Percentiles rank a stretch among this genome's conserved stretches.
Conservation (phyloP, 2,797 vertebrate genomes). For the Scarus forsteni region DNA sequence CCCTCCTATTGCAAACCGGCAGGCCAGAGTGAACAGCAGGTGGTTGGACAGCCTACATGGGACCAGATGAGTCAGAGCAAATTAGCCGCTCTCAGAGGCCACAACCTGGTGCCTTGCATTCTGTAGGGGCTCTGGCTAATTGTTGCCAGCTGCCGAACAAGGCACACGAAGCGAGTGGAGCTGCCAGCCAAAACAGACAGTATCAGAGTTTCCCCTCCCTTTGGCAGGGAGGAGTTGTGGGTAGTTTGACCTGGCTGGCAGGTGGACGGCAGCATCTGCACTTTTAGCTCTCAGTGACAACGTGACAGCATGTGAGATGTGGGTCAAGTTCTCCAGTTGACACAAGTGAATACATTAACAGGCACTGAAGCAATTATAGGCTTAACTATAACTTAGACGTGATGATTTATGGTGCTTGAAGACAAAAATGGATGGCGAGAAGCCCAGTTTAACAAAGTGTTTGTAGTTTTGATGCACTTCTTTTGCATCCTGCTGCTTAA, state of each 20-base stretch:
- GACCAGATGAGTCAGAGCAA: constrained; percentile 44
- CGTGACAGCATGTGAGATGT: constrained; percentile 56
- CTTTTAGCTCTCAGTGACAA: constrained; percentile 63
- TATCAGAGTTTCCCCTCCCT: constrained; percentile 51
- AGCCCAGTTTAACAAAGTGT: not conserved
- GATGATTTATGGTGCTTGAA: constrained; percentile 34
- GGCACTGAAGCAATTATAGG: constrained; percentile 45
- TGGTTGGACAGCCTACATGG: constrained; percentile 26
- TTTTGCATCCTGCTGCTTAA: not conserved
- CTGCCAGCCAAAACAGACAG: constrained; percentile 65
- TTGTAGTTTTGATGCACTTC: not conserved
- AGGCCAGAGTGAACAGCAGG: constrained; percentile 43
- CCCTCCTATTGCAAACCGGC: constrained; percentile 11
- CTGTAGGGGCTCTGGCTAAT: constrained; percentile 40
- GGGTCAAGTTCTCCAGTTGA: constrained; percentile 64
- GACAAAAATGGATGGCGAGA: constrained; percentile 3
- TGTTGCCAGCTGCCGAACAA: constrained; percentile 54
- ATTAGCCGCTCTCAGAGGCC: constrained; percentile 33
- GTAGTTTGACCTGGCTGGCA: constrained; percentile 71
- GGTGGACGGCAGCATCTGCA: constrained; percentile 62
- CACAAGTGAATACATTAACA: constrained; percentile 39
- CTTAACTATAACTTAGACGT: constrained; percentile 35
- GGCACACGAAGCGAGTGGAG: constrained; percentile 39
- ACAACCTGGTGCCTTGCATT: constrained; percentile 50
- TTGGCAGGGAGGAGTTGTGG: constrained; percentile 55